phyloP scores from a whole-genome alignment of 2,888 invertebrate species.

The Uloborus plumipes region DNA sequence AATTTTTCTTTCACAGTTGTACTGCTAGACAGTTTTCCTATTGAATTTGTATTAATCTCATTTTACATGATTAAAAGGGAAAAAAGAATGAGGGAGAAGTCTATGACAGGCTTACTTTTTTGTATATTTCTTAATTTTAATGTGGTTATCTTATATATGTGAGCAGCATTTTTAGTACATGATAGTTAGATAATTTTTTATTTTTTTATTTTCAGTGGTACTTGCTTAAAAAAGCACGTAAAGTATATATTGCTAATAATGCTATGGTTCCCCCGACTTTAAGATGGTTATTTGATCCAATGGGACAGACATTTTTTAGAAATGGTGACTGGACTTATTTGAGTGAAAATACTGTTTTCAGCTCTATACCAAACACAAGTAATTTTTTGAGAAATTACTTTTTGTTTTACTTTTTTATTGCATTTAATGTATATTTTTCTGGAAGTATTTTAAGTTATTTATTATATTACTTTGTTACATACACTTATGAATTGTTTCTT shows the following conservation, averaged over 20 bases:
- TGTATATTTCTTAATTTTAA: not conserved
- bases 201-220: constrained; percentile 74
- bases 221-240: constrained; percentile 80
- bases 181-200: not conserved
- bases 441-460: not conserved
- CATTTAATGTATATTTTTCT: constrained; percentile 2
- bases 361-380: constrained; percentile 82
- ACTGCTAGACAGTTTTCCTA: no score
- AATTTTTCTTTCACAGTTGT: no score
- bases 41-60: no score
- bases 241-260: constrained; percentile 69
- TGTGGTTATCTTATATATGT: not conserved
- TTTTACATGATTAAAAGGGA: no score
- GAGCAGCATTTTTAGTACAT: not conserved
- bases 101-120: no score
- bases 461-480: not conserved
- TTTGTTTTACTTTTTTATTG: constrained; percentile 17
- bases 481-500: not conserved
- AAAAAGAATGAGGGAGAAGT: no score
- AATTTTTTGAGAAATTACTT: constrained; percentile 58
- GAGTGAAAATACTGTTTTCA: constrained; percentile 78
- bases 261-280: constrained; percentile 77
- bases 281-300: constrained; percentile 86
- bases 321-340: constrained; percentile 79
- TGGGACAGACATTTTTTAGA: constrained; percentile 85